These are phyloP conservation scores for Nixonia krombeini DNA, from an alignment of 1,140 invertebrate genomes.

Conservation along the genomic window DNA sequence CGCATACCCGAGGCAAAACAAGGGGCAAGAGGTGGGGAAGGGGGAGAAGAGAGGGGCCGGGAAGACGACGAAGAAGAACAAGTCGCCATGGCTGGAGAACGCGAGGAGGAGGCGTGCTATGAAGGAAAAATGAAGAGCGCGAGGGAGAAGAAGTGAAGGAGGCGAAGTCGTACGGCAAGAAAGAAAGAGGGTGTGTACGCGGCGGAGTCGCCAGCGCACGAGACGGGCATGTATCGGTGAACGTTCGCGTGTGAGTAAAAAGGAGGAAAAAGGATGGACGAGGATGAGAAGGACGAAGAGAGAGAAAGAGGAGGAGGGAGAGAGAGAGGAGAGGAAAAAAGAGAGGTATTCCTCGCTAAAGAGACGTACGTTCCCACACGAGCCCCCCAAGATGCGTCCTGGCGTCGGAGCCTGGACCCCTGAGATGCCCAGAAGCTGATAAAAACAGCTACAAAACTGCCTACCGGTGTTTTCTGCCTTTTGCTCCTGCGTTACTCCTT, in stretches of 20 bases:
- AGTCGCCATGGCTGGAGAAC: constrained; percentile 45
- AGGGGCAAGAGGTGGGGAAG: constrained; percentile 5
- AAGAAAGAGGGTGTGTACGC: not conserved
- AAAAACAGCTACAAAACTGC: constrained; percentile 73
- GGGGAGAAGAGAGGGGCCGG: constrained; percentile 9
- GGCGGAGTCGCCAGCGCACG: not conserved
- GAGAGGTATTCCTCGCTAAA: constrained; percentile 56
- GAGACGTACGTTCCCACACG: constrained; percentile 71
- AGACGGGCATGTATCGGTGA: not conserved
- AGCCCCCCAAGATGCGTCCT: constrained; percentile 71
- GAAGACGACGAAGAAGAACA: constrained; percentile 57
- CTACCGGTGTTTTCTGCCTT: constrained; percentile 71
- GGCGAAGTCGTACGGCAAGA: constrained; percentile 7
- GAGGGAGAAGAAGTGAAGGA: constrained; percentile 23
- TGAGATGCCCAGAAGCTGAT: constrained; percentile 71
- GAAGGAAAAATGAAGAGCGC: constrained; percentile 48
- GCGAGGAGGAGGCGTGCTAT: constrained; percentile 25
- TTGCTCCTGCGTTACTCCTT: constrained; percentile 62
- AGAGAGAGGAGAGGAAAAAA: constrained; percentile 26
- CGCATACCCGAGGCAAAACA: constrained; percentile 30
- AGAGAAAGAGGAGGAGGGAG: constrained; percentile 15
- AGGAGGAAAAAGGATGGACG: constrained; percentile 11
- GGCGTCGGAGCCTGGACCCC: constrained; percentile 56
- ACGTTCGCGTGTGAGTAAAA: constrained; percentile 11
- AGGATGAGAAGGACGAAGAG: constrained; percentile 10